Conservation (phyloP, 2,113 vertebrate species). For the Mesoclemmys tuberculata region DNA sequence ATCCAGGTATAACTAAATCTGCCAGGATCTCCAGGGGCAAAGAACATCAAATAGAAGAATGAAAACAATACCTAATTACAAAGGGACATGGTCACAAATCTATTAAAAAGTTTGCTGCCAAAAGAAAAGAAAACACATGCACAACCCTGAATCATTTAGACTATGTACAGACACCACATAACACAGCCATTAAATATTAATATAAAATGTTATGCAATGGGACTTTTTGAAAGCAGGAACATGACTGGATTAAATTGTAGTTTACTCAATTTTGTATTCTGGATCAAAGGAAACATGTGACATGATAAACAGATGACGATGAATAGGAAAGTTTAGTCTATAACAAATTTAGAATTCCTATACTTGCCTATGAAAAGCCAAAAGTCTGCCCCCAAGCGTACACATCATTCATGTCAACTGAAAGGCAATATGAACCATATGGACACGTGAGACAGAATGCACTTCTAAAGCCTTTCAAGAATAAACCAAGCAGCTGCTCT, state of each 20-base stretch:
- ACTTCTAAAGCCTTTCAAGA: not conserved
- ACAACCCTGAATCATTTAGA: accelerated
- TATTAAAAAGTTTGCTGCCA: not conserved
- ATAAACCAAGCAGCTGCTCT: not conserved
- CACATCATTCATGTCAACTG: not conserved
- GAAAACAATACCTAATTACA: not conserved
- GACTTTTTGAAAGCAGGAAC: not conserved
- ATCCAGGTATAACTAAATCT: not conserved
- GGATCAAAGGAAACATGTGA: not conserved
- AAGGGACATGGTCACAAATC: not conserved
- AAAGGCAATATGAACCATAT: not conserved
- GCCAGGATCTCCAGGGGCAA: not conserved
- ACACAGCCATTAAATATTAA: not conserved
- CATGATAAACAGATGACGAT: not conserved
- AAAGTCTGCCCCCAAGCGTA: not conserved
- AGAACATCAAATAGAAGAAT: not conserved
- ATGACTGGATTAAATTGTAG: not conserved
- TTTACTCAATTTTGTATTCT: not conserved
- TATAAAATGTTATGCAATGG: not conserved
- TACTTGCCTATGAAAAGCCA: not conserved
- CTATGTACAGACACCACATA: not conserved
- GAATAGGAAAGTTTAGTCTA: not conserved
- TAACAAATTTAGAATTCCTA: not conserved
- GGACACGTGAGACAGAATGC: not conserved
- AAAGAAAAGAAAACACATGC: not conserved